Conservation (phyloP, 2,797 vertebrate species). For the Miopithecus talapoin region DNA sequence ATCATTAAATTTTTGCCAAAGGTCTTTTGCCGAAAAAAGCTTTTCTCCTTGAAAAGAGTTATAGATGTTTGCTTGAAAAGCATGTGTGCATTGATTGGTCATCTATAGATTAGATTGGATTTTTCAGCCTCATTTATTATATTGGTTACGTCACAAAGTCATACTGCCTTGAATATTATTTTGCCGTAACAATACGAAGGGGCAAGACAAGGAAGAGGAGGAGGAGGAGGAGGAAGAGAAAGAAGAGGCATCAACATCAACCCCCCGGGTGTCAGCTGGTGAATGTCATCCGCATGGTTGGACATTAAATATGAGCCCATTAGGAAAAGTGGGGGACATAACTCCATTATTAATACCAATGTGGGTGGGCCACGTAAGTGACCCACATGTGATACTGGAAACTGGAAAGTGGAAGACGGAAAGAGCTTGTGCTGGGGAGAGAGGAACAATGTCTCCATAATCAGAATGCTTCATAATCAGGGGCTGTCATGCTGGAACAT, state of each 20-base stretch:
- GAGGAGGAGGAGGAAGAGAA: neutral
- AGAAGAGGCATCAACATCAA: fast-evolving
- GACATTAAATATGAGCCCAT: neutral
- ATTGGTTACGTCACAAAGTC: neutral
- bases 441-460: neutral
- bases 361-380: neutral
- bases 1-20: neutral
- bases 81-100: neutral
- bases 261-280: neutral
- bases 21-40: neutral
- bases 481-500: neutral
- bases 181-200: neutral
- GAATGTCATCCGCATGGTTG: no score
- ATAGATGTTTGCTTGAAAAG: neutral
- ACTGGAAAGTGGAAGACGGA: neutral
- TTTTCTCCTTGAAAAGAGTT: neutral
- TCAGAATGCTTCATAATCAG: neutral
- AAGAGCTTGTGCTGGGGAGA: neutral
- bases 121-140: neutral
- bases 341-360: neutral
- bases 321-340: neutral
- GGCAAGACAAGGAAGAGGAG: neutral
- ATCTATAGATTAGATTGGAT: neutral
- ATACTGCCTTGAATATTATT: neutral
- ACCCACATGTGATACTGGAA: neutral